Evolutionary conservation across 2,888 invertebrate species (phyloP).

Genomic region (Hypomecis atomaria): DNA sequence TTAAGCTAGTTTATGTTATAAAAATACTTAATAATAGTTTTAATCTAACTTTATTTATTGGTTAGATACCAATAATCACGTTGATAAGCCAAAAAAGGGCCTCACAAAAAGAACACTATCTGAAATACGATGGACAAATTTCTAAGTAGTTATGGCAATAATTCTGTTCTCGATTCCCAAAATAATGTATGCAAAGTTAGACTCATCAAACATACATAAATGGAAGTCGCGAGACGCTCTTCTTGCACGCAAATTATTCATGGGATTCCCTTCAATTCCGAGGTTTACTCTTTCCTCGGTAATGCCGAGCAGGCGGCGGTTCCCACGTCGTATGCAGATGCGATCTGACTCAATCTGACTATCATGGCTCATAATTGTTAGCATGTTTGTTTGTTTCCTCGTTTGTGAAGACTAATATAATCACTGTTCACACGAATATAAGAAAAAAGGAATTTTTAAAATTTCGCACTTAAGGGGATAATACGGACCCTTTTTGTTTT

Average conservation of each 20-base stretch:
- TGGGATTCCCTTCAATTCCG: conserved; percentile 28
- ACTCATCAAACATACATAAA: conserved; percentile 18
- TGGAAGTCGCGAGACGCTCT: conserved; percentile 19
- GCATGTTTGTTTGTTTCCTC: neutral
- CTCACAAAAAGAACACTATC: no score
- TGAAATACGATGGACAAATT: no score
- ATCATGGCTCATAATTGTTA: conserved; percentile 5
- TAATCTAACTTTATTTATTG: no score
- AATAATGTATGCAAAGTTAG: conserved; percentile 24
- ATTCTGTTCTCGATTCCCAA: neutral
- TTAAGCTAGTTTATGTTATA: no score
- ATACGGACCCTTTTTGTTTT: no score
- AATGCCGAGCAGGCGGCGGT: conserved; percentile 48
- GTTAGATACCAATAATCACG: no score
- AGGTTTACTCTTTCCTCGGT: conserved; percentile 34
- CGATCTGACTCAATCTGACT: conserved; percentile 44
- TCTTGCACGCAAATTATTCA: conserved; percentile 31
- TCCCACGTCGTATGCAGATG: conserved; percentile 75
- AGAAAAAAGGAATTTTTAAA: no score
- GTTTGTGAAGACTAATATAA: no score
- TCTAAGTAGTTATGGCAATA: neutral
- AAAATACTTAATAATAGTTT: no score
- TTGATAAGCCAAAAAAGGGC: no score
- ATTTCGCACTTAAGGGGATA: no score
- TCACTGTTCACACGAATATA: no score